Evolutionary conservation across 2,113 vertebrate species (phyloP).

Genomic region (Paradoxurus hermaphroditus): DNA sequence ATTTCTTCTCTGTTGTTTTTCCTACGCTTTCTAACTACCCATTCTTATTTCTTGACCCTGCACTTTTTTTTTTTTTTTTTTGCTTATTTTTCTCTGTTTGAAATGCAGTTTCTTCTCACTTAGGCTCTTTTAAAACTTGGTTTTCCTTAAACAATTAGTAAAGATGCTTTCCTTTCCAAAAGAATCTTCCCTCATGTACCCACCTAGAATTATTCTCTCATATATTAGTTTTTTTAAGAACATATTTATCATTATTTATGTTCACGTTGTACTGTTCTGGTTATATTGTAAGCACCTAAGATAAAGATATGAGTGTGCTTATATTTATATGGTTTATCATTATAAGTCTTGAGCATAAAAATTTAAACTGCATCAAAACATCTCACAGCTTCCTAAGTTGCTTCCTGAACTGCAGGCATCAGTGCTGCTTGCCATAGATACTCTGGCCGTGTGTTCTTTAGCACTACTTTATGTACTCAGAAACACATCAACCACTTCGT

Average conservation of each 20-base stretch:
- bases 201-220: neutral
- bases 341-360: neutral
- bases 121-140: neutral
- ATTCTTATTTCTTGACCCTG: neutral
- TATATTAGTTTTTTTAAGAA: neutral
- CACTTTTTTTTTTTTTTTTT: neutral
- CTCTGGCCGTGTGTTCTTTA: neutral
- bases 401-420: neutral
- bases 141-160: neutral
- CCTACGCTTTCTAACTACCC: neutral
- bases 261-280: neutral
- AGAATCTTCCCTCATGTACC: neutral
- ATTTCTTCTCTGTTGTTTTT: neutral
- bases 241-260: neutral
- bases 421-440: neutral
- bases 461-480: too few species aligned
- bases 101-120: neutral
- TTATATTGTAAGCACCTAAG: neutral
- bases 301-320: neutral
- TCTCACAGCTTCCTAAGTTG: neutral
- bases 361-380: neutral
- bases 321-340: neutral
- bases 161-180: neutral
- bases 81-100: neutral
- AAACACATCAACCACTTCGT: neutral